Percentiles rank a stretch among this genome's conserved stretches.
Conservation (phyloP, 2,797 vertebrate genomes). For the Momotus momota region DNA sequence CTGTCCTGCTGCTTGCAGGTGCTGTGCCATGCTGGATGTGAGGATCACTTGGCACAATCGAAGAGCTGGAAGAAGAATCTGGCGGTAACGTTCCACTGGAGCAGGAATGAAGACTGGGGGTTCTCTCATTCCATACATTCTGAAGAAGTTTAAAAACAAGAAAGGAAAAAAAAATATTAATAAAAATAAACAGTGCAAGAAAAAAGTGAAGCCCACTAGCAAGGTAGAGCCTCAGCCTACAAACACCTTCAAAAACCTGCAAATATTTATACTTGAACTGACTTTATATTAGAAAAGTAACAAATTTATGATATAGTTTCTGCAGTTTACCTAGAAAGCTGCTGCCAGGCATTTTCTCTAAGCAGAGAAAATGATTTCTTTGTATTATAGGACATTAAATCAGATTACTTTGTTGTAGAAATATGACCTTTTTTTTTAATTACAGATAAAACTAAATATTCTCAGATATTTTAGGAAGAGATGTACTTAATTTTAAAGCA, state of each 20-base stretch:
- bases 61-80: conserved; percentile 93
- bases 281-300: not conserved
- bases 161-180: too few species aligned
- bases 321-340: not conserved
- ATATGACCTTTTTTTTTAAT: not conserved
- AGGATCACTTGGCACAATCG: conserved; percentile 94
- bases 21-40: conserved; percentile 92
- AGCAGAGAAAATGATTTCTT: not conserved
- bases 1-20: conserved; percentile 95
- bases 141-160: conserved; percentile 47
- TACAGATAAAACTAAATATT: not conserved
- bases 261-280: not conserved
- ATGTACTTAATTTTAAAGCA: not conserved
- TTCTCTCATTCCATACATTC: conserved; percentile 88
- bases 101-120: conserved; percentile 92
- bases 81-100: conserved; percentile 92
- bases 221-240: not conserved
- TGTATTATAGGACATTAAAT: not conserved
- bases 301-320: not conserved
- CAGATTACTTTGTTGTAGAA: not conserved
- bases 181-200: not conserved
- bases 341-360: not conserved
- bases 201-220: not conserved
- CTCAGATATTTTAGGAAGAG: not conserved
- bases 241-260: not conserved